Base-by-base conservation (phyloP, 2,888 invertebrate species). In the Heteromurus nitidus region DNA sequence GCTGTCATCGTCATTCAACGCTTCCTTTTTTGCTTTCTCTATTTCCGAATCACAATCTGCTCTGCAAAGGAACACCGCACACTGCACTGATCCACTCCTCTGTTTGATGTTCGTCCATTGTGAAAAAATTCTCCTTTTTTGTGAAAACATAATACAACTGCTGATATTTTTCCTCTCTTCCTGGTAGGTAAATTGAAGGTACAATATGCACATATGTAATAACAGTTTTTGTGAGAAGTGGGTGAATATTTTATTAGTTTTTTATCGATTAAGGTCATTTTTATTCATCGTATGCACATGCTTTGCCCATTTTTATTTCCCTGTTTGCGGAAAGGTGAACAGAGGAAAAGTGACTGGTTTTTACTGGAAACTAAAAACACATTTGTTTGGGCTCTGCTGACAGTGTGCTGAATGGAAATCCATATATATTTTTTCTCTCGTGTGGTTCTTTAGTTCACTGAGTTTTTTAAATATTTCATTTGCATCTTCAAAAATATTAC, bases 191-290 rank as follows among this genome's bases (percentile, higher is more conserved):
- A 24, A 53, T 13, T 67, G 7, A 26, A 28, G 53, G 60, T 30
- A 11, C 28, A 28, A n/a, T 30, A 62, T 62, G 31, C 31, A 18
- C 24, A 31, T 44, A 42, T 42, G 42, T 13, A 64, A 22, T 16
- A n/a, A 55, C 22, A 58, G 58, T 30, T 55, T 50, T 31, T 68
- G 11, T 58, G 74, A 82, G 73, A 82, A 84, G 81, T 81, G 80
- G 81, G 77, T 85, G 85, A 83, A 85, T 85, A 85, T 83, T 85
- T 82, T 73, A 81, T 84, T 67, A 75, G 79, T 84, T 84, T 84
- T 84, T 82, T 82, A 74, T 67, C 67, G 30, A 76, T 67, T 70
- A 79, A 75, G 73, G 74, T 70, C 50, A 68, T 80, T 80, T 82
- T 73, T 79, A 47, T 72, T 47, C 58, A 30, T 31, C 28, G 16